phyloP scores from a whole-genome alignment of 35 echinoderm and acorn worm species.

The Apostichopus californicus region DNA sequence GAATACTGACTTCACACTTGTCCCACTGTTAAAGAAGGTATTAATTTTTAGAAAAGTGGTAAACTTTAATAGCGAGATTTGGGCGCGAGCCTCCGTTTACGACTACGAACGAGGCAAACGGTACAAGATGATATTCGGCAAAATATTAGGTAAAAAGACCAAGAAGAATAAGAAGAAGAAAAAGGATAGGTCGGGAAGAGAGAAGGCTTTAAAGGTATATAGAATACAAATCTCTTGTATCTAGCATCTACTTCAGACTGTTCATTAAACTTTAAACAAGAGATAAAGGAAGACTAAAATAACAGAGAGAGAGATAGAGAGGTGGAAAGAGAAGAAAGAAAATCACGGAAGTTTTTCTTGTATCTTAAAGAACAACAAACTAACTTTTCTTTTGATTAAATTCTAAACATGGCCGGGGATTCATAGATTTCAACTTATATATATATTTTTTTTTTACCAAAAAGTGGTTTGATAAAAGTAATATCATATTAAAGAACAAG shows the following conservation, averaged over 20 bases:
- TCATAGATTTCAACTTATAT: too few relatives aligned
- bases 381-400: too few relatives aligned
- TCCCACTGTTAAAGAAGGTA: conserved; percentile 14
- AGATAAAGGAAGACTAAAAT: too few relatives aligned
- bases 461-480: too few relatives aligned
- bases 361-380: not conserved
- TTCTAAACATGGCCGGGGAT: too few relatives aligned
- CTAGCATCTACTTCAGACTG: too few relatives aligned
- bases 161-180: not conserved
- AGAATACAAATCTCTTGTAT: not conserved
- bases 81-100: conserved; percentile 40
- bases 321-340: not conserved
- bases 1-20: conserved; percentile 49
- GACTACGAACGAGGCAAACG: conserved; percentile 15
- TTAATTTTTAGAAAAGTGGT: conserved; percentile 52
- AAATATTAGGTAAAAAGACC: not conserved
- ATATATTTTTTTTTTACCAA: too few relatives aligned
- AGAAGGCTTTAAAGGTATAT: not conserved
- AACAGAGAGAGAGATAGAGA: too few relatives aligned
- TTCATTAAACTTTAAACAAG: too few relatives aligned
- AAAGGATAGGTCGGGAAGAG: not conserved
- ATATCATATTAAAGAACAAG: too few relatives aligned
- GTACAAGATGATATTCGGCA: not conserved
- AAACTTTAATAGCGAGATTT: conserved; percentile 38
- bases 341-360: not conserved